Evolutionary conservation across 2,113 vertebrate genomes (phyloP).

Genomic region (Murina feae): DNA sequence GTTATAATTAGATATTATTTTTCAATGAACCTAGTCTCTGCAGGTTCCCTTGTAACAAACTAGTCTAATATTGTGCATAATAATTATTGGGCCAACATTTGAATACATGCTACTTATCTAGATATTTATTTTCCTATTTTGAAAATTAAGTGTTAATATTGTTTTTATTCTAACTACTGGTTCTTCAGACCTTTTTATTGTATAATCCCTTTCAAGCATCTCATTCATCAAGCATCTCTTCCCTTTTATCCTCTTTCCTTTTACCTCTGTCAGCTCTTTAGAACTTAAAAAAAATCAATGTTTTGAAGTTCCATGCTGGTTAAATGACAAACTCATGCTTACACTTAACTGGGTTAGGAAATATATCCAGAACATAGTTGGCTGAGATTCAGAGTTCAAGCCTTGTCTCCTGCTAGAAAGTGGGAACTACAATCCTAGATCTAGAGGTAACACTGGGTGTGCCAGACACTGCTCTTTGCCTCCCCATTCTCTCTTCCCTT

Average conservation of each 20-base stretch:
- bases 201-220: neutral
- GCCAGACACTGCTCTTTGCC: neutral
- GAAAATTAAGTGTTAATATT: slow-evolving; percentile 45
- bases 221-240: neutral
- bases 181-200: neutral
- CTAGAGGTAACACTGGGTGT: neutral
- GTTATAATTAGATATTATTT: slow-evolving; percentile 56
- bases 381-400: neutral
- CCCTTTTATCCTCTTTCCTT: neutral
- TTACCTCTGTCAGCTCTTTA: neutral
- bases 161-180: neutral
- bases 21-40: neutral
- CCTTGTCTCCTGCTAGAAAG: neutral
- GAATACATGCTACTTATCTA: slow-evolving; percentile 24
- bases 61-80: slow-evolving; percentile 31
- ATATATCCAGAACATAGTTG: neutral
- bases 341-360: neutral
- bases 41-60: slow-evolving; percentile 44
- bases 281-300: neutral
- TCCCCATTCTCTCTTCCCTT: neutral
- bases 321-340: neutral
- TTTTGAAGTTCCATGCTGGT: neutral
- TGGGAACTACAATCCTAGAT: neutral
- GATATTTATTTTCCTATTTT: neutral
- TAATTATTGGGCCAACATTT: slow-evolving; percentile 45